phyloP scores from a whole-genome alignment of 2,888 invertebrate species.

The Temnothorax unifasciatus region DNA sequence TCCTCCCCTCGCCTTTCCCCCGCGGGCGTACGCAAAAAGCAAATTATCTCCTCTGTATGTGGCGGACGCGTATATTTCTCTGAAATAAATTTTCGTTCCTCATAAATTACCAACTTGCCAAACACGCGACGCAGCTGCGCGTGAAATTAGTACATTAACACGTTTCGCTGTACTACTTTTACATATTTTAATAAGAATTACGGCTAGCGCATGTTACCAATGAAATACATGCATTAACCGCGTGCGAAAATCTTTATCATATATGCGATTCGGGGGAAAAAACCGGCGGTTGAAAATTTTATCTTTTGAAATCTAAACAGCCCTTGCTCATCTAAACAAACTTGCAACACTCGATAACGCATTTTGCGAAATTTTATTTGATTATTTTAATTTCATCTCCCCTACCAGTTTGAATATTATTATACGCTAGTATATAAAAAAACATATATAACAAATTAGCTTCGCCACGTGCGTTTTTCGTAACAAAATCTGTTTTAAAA shows the following conservation, averaged over 20 bases:
- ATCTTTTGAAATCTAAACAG: conserved; percentile 5
- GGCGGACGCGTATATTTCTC: conserved; percentile 42
- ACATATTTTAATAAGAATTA: conserved; percentile 52
- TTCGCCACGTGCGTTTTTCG: not conserved
- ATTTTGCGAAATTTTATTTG: conserved; percentile 26
- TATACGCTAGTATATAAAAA: not conserved
- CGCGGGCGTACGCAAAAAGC: conserved; percentile 31
- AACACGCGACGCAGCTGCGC: conserved; percentile 53
- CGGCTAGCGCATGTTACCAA: conserved; percentile 30
- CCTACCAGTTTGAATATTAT: conserved; percentile 16
- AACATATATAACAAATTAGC: not conserved
- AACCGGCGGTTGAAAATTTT: not conserved
- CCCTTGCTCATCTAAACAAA: conserved; percentile 9
- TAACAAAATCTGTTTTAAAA: conserved; percentile 13
- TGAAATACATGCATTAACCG: conserved; percentile 14
- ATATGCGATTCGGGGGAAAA: not conserved
- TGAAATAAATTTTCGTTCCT: conserved; percentile 53
- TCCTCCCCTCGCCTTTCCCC: not conserved
- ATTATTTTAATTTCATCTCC: not conserved
- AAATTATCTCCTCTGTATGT: conserved; percentile 46
- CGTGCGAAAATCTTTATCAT: conserved; percentile 40
- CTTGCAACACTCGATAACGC: not conserved
- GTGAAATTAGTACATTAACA: conserved; percentile 57
- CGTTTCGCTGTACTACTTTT: conserved; percentile 50
- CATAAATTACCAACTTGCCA: conserved; percentile 45